Evolutionary conservation across 2,113 vertebrate genomes (phyloP).

Genomic region (Elgaria multicarinata): DNA sequence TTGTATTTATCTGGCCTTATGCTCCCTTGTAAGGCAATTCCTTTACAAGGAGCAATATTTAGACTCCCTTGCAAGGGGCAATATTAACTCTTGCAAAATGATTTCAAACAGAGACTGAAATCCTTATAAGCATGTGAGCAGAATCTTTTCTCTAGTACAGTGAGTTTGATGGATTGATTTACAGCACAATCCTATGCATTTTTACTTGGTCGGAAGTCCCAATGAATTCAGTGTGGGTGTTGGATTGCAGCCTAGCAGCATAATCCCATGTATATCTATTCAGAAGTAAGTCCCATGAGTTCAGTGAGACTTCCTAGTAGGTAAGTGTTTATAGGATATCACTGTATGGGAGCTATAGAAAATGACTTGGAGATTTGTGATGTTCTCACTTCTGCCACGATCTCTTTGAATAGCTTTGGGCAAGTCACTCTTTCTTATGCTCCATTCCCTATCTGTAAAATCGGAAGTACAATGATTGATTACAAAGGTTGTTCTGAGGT

Average conservation of each 20-base stretch:
- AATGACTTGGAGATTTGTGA: not conserved
- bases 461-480: not conserved
- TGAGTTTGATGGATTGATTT: not conserved
- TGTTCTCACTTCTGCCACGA: not conserved
- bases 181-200: not conserved
- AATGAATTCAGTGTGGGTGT: not conserved
- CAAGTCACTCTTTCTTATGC: not conserved
- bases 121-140: not conserved
- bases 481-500: not conserved
- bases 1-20: too few species aligned
- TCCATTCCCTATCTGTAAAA: not conserved
- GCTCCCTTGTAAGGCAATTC: too few species aligned
- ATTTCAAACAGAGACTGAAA: slow-evolving; percentile 30
- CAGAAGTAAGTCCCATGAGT: not conserved
- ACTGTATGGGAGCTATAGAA: not conserved
- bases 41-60: too few species aligned
- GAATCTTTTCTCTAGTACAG: not conserved
- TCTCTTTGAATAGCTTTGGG: not conserved
- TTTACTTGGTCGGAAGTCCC: not conserved
- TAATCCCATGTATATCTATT: not conserved
- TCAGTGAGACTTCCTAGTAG: too few species aligned
- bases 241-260: not conserved
- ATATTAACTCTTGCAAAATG: slow-evolving; percentile 17
- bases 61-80: not conserved
- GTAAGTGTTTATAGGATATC: not conserved